Evolutionary conservation across 2,113 vertebrate genomes (phyloP).

Genomic region (Chiloscyllium plagiosum): DNA sequence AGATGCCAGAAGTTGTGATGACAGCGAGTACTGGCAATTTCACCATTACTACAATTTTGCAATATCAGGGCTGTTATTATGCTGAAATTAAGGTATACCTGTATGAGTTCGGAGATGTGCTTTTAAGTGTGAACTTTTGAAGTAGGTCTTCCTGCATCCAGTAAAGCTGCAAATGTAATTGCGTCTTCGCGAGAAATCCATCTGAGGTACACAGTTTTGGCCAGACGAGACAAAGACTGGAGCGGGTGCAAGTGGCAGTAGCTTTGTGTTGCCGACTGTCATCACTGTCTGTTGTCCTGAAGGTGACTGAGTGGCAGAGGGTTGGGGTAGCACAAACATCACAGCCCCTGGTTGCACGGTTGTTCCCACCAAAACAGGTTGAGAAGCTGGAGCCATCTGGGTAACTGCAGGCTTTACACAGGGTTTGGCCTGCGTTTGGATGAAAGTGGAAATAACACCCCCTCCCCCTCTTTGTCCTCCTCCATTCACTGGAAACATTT

Average conservation of each 20-base stretch:
- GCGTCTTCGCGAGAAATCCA: constrained; percentile 83
- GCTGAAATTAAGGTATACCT: constrained; percentile 55
- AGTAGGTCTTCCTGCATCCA: constrained; percentile 94
- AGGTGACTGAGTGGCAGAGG: constrained; percentile 55
- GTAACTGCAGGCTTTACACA: constrained; percentile 65
- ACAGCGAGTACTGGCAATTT: not conserved
- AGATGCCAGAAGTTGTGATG: not conserved
- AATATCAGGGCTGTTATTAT: not conserved
- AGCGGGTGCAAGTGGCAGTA: constrained; percentile 86
- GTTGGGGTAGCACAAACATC: constrained; percentile 87
- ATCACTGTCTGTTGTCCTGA: constrained; percentile 57
- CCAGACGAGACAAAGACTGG: constrained; percentile 75
- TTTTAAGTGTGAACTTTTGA: constrained; percentile 98
- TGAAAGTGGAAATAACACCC: constrained; percentile 67
- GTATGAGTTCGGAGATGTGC: constrained; percentile 96
- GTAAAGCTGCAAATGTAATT: constrained; percentile 87
- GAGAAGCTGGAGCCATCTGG: constrained; percentile 55
- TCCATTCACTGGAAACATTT: constrained; percentile 76
- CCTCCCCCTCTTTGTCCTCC: constrained; percentile 62
- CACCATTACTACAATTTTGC: not conserved
- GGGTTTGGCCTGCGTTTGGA: constrained; percentile 52
- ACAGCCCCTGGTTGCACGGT: constrained; percentile 77
- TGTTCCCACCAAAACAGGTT: constrained; percentile 71
- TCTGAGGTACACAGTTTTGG: constrained; percentile 59
- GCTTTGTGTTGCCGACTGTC: constrained; percentile 77